Percentiles rank a stretch among this genome's conserved stretches.
Conservation (phyloP, 2,797 vertebrate species). For the Holocentrus rufus region DNA sequence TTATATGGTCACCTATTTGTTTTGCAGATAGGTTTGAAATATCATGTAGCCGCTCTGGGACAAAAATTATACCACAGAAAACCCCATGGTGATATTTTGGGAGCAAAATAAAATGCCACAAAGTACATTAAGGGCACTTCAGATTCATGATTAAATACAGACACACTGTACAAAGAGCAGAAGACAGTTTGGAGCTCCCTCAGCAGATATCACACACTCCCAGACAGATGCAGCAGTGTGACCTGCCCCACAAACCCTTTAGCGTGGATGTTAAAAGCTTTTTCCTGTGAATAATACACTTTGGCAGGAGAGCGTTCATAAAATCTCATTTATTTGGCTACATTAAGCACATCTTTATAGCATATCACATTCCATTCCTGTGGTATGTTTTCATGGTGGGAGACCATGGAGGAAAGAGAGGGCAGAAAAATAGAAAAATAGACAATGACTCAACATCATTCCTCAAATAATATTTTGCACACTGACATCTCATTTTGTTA, state of each 20-base stretch:
- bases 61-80: neutral
- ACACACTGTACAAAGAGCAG: neutral
- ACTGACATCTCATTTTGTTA: constrained; percentile 56
- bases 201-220: neutral
- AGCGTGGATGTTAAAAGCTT: constrained; percentile 2
- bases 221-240: constrained; percentile 16
- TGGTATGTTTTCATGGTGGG: constrained; percentile 37
- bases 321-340: constrained; percentile 75
- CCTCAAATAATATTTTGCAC: constrained; percentile 56
- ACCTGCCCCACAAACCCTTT: constrained; percentile 24
- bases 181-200: neutral
- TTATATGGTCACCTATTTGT: no score
- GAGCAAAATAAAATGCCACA: constrained; percentile 7
- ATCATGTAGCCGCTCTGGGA: neutral
- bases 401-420: constrained; percentile 24
- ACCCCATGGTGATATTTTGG: neutral
- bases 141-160: neutral
- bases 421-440: constrained; percentile 63
- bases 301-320: constrained; percentile 52
- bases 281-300: constrained; percentile 55
- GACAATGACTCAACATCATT: constrained; percentile 45
- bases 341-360: constrained; percentile 69
- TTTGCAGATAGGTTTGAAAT: neutral
- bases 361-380: constrained; percentile 64
- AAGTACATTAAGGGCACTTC: neutral